Percentiles rank a stretch among this genome's conserved stretches.
These are phyloP conservation scores for Drosophila subquinaria DNA, from an alignment of 2,888 invertebrate species.

Conservation along the genomic window DNA sequence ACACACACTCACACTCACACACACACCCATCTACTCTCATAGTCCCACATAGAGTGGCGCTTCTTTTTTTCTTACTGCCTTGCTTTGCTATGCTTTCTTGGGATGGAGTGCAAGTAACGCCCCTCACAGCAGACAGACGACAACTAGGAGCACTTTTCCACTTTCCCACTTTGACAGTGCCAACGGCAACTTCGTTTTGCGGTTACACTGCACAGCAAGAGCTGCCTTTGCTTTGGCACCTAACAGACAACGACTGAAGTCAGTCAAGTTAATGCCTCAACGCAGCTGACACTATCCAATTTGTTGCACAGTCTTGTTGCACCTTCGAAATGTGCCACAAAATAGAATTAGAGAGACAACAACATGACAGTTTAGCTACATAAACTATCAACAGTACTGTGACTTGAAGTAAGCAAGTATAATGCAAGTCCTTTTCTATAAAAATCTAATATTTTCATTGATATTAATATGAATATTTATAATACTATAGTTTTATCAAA, in stretches of 20 bases:
- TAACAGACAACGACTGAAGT: constrained; percentile 16
- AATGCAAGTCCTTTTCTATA: too few relatives aligned
- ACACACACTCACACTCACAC: constrained; percentile 38
- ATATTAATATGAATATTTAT: too few relatives aligned
- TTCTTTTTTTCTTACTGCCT: not conserved
- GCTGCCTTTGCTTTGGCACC: constrained; percentile 14
- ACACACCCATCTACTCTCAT: constrained; percentile 17
- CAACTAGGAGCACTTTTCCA: constrained; percentile 45
- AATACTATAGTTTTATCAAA: too few relatives aligned
- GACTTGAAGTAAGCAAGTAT: too few relatives aligned
- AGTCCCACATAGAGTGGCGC: constrained; percentile 5
- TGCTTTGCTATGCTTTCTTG: constrained; percentile 7
- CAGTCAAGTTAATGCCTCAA: constrained; percentile 17
- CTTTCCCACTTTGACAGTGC: constrained; percentile 31
- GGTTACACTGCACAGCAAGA: constrained; percentile 33
- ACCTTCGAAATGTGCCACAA: constrained; percentile 1
- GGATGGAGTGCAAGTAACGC: constrained; percentile 57
- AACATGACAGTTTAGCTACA: not conserved
- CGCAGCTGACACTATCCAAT: constrained; percentile 12
- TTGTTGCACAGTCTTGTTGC: constrained; percentile 2
- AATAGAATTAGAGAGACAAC: not conserved
- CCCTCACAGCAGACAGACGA: constrained; percentile 47
- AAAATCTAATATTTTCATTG: too few relatives aligned
- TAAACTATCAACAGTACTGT: not conserved
- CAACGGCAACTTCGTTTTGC: constrained; percentile 33